These are phyloP conservation scores for Villa cingulata DNA, from an alignment of 2,888 invertebrate species.

Conservation along the genomic window DNA sequence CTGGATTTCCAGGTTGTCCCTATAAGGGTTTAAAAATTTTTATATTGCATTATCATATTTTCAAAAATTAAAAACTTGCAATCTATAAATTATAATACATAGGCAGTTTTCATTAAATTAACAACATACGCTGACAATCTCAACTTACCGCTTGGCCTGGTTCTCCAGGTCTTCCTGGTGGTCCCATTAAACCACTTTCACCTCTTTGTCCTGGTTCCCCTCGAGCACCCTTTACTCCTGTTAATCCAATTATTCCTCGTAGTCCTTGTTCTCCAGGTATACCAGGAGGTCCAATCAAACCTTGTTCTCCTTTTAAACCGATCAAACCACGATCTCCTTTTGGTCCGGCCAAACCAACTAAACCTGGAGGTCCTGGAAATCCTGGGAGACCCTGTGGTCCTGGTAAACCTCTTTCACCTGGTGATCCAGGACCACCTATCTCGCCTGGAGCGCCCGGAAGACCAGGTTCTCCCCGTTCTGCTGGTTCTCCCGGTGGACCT, in stretches of 20 bases:
- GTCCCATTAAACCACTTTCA: conserved; percentile 47
- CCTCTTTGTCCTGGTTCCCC: conserved; percentile 48
- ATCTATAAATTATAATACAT: no score
- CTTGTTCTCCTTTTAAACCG: conserved; percentile 51
- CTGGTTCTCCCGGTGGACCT: conserved; percentile 69
- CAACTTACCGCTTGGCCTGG: conserved; percentile 36
- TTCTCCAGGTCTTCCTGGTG: conserved; percentile 46
- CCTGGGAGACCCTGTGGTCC: conserved; percentile 59
- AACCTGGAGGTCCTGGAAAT: conserved; percentile 52
- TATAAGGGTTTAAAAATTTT: not conserved
- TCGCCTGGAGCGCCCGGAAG: conserved; percentile 57
- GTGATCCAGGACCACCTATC: conserved; percentile 55
- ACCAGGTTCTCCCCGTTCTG: conserved; percentile 65
- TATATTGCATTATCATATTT: no score
- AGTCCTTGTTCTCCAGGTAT: conserved; percentile 58
- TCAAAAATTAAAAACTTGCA: no score
- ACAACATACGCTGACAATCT: no score
- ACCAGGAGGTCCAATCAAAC: conserved; percentile 65
- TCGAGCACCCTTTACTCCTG: conserved; percentile 61
- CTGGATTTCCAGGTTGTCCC: conserved; percentile 47
- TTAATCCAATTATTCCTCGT: conserved; percentile 49
- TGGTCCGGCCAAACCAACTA: conserved; percentile 38
- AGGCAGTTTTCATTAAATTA: no score
- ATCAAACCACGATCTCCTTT: conserved; percentile 48
- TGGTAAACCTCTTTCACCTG: conserved; percentile 59